Evolutionary conservation across 2,113 vertebrate species (phyloP).

Genomic region (Eublepharis macularius): DNA sequence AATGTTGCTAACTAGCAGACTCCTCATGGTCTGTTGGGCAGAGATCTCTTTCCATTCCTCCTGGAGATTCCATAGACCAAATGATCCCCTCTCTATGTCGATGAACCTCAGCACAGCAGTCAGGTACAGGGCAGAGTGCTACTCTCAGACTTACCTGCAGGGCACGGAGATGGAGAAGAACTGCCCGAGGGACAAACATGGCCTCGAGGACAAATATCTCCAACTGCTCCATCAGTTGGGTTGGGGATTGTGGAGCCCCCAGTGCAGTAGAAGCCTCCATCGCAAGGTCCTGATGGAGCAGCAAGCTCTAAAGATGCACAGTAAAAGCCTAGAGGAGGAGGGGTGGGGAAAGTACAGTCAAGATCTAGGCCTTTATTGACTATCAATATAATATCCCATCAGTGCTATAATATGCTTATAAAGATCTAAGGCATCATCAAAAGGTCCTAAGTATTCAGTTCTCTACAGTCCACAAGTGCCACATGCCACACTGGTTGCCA

Average conservation of each 20-base stretch:
- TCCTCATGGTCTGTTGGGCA: too few species aligned
- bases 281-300: conserved; percentile 81
- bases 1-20: too few species aligned
- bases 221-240: conserved; percentile 77
- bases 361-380: too few species aligned
- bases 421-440: too few species aligned
- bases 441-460: too few species aligned
- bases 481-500: too few species aligned
- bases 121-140: neutral
- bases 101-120: neutral
- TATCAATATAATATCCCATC: neutral
- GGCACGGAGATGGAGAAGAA: conserved; percentile 59
- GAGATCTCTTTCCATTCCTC: too few species aligned
- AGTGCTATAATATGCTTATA: too few species aligned
- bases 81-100: too few species aligned
- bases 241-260: conserved; percentile 72
- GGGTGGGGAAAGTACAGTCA: neutral
- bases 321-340: conserved; percentile 73
- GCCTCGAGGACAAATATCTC: conserved; percentile 84
- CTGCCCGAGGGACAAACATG: conserved; percentile 79
- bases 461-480: too few species aligned
- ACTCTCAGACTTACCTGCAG: conserved; percentile 54
- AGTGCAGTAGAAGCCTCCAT: conserved; percentile 82
- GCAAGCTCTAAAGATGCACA: conserved; percentile 80
- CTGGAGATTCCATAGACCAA: too few species aligned